phyloP scores from a whole-genome alignment of 2,797 vertebrate genomes.

The Macroramphosus scolopax region DNA sequence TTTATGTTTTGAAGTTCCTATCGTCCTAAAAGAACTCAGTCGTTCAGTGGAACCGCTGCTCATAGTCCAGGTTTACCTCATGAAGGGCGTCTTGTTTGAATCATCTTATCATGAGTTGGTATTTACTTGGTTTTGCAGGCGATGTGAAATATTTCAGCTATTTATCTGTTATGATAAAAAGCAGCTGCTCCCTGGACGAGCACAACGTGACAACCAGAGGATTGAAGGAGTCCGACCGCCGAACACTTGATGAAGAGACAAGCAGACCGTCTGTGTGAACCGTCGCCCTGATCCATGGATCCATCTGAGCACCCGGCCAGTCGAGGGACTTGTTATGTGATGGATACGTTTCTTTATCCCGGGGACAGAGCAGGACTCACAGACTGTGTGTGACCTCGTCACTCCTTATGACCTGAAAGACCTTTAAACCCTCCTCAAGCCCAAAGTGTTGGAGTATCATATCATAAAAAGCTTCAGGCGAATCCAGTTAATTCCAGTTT shows the following conservation, averaged over 20 bases:
- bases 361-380: no score
- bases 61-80: conserved; percentile 13
- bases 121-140: conserved; percentile 1
- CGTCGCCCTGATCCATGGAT: no score
- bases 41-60: no score
- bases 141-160: conserved; percentile 30
- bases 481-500: no score
- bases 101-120: conserved; percentile 9
- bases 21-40: no score
- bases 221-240: conserved; percentile 8
- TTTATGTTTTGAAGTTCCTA: neutral
- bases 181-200: conserved; percentile 20
- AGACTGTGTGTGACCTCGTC: no score
- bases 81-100: conserved; percentile 4
- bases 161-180: conserved; percentile 26
- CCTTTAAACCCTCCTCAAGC: no score
- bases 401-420: no score
- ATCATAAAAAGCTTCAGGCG: no score
- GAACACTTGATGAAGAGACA: conserved; percentile 28
- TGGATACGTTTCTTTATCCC: no score
- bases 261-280: conserved; percentile 5
- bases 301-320: neutral
- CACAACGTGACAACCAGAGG: neutral
- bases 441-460: no score
- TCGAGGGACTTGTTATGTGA: neutral